Conservation (phyloP, 2,888 invertebrate genomes). For the Netelia fuscicornis region DNA sequence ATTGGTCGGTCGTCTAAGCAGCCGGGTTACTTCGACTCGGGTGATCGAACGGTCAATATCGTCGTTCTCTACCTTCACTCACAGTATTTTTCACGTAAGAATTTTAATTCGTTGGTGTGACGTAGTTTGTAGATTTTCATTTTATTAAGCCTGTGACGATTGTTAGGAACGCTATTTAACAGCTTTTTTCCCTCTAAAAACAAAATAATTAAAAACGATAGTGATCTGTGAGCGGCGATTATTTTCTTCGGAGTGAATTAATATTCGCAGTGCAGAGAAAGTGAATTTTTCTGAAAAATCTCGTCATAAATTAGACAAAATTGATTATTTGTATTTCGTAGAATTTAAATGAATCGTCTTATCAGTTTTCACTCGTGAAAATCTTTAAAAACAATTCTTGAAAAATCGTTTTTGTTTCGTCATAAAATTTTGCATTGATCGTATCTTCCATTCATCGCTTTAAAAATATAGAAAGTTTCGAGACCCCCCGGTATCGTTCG, state of each 20-base stretch:
- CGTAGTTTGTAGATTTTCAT: neutral
- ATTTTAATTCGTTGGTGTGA: conserved; percentile 23
- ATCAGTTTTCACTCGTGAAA: too few species aligned
- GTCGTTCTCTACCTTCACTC: conserved; percentile 55
- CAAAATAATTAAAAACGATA: too few species aligned
- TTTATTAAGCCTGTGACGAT: neutral
- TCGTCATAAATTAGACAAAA: too few species aligned
- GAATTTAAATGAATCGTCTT: too few species aligned
- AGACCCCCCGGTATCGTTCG: neutral
- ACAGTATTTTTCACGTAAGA: neutral
- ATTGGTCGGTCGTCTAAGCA: conserved; percentile 76
- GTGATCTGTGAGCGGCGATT: too few species aligned
- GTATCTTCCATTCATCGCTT: neutral
- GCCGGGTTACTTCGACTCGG: conserved; percentile 77
- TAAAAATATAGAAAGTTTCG: conserved; percentile 1
- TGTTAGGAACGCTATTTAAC: neutral
- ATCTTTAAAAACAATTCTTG: too few species aligned
- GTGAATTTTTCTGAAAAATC: too few species aligned
- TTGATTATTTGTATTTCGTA: too few species aligned
- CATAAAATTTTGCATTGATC: neutral
- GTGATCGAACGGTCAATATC: conserved; percentile 74
- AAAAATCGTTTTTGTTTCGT: too few species aligned
- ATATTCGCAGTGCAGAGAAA: too few species aligned
- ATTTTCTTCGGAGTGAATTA: too few species aligned
- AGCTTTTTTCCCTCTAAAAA: neutral